Conservation (phyloP, 2,113 vertebrate species). For the Uria aalge region DNA sequence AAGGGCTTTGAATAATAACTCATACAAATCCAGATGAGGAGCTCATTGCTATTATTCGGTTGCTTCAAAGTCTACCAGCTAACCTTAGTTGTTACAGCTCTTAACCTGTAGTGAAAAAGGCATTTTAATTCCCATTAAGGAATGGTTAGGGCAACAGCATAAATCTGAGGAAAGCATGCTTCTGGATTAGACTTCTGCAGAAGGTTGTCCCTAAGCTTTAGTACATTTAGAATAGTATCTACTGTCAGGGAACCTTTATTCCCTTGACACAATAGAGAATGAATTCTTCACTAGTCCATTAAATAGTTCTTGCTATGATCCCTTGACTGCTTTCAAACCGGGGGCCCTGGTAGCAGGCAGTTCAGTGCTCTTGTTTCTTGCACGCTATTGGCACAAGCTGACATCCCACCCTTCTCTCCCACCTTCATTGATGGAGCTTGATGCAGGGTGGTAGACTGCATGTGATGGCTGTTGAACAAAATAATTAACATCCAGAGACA, state of each 20-base stretch:
- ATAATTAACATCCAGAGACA: background rate
- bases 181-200: background rate
- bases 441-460: background rate
- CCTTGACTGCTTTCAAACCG: background rate
- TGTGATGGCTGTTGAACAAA: background rate
- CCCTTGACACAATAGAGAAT: background rate
- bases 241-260: background rate
- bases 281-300: background rate
- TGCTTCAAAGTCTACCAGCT: background rate
- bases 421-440: fast-evolving
- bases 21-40: background rate
- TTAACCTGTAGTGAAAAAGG: background rate
- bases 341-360: background rate
- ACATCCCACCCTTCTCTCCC: background rate
- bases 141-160: background rate
- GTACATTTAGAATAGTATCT: background rate
- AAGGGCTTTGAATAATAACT: background rate
- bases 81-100: background rate
- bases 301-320: background rate
- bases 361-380: background rate
- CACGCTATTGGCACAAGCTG: background rate
- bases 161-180: background rate
- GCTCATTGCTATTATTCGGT: background rate
- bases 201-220: background rate
- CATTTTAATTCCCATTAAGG: background rate